Evolutionary conservation across 2,113 vertebrate genomes (phyloP), one percentile per base, ranked within the genome.

Genomic region (Seriola aureovittata): DNA sequence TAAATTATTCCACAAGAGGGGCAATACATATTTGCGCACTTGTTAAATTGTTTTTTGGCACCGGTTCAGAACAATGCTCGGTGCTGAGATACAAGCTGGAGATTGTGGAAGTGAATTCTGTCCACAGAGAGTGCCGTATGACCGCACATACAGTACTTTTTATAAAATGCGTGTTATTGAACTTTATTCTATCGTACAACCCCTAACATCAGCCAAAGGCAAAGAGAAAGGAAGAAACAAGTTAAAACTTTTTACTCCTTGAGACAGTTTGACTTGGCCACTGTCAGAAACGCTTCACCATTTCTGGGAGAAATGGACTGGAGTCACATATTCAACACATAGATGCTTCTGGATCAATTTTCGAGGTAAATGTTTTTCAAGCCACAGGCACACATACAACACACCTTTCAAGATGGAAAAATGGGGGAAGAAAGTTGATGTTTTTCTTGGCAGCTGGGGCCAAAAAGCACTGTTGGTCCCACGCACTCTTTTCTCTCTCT

Each of bases 41-140:
- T 85, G 91, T 85, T 88, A 83, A 91, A 90, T 86, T n/a, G 80
- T 84, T 93, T 91, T 88, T 90, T 91, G 91, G 93, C 87, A 78
- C 42, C 16, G 55, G 72, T 82, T 91, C 86, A 90, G 82, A 90
- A 79, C 46, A 65, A 67, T 21, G 82, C 71, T 89, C 46, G 34
- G 50, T 44, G 77, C 71, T 38, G 81, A 90, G 89, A 83, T 82
- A 73, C 78, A 75, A 83, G 72, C 42, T 19, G 40, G 38, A 90
- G 78, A 89, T 82, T 86, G 78, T 42, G 70, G 77, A 90, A 83
- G 84, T 80, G 38, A 70, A 81, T 67, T 84, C 46, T 69, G 77
- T 75, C 82, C 81, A 71, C 59, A 75, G 78, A 65, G 55, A 77
- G 59, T 50, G 36, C 34, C 69, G 77, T 50, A 40, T 63, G 21